Percentiles rank a stretch among this genome's conserved stretches.
Conservation (phyloP, 1,140 invertebrate species). For the Phymorhynchus buccinoides region DNA sequence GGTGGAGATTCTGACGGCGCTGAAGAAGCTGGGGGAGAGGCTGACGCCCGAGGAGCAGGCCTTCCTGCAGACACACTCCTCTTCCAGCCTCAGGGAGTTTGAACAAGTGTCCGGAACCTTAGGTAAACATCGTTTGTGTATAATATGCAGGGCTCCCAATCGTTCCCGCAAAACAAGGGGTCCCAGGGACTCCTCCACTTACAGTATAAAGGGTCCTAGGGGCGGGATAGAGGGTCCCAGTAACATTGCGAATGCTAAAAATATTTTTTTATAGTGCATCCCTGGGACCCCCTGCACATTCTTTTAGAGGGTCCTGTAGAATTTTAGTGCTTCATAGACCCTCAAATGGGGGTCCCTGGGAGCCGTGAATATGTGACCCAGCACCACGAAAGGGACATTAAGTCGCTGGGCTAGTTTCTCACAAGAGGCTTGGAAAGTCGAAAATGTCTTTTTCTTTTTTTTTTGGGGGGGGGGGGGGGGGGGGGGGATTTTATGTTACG, state of each 20-base stretch:
- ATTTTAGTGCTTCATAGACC: too few relatives aligned
- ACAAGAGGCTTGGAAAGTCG: too few relatives aligned
- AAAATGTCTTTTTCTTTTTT: too few relatives aligned
- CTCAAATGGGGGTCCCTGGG: too few relatives aligned
- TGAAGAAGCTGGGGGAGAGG: constrained; percentile 81
- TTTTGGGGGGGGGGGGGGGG: too few relatives aligned
- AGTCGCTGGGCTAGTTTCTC: too few relatives aligned
- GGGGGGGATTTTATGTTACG: too few relatives aligned
- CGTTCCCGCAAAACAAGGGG: neutral
- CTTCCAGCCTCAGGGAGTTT: constrained; percentile 76
- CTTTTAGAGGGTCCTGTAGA: neutral
- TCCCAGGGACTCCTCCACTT: neutral
- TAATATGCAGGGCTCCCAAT: neutral
- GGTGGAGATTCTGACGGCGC: constrained; percentile 80
- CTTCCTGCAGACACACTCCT: constrained; percentile 77
- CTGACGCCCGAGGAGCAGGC: constrained; percentile 77
- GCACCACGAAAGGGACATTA: too few relatives aligned
- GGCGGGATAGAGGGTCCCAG: too few relatives aligned
- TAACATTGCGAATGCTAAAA: neutral
- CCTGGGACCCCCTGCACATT: neutral
- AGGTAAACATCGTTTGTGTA: constrained; percentile 62
- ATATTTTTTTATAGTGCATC: neutral
- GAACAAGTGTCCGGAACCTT: constrained; percentile 75
- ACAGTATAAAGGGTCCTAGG: too few relatives aligned
- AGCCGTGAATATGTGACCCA: too few relatives aligned